Conservation (phyloP, 2,113 vertebrate species). For the Fulmarus glacialis region DNA sequence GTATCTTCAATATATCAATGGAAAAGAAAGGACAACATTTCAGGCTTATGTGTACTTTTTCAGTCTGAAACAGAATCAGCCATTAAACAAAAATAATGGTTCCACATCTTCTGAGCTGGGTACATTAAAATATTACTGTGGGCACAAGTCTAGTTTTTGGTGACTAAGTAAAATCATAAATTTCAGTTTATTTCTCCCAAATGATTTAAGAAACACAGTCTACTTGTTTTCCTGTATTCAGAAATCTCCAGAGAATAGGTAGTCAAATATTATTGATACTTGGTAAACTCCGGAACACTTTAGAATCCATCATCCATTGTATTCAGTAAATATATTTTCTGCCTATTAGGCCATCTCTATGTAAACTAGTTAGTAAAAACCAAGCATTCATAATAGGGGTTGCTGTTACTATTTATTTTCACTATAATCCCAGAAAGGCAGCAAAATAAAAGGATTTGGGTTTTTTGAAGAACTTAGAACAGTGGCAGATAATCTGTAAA, state of each 20-base stretch:
- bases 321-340: not conserved
- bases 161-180: not conserved
- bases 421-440: not conserved
- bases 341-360: not conserved
- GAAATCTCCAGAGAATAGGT: not conserved
- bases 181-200: not conserved
- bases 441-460: not conserved
- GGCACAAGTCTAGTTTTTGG: not conserved
- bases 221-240: not conserved
- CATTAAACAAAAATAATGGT: not conserved
- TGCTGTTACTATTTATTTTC: not conserved
- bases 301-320: not conserved
- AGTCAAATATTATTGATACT: not conserved
- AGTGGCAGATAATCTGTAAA: not conserved
- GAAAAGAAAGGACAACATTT: not conserved
- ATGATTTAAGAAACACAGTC: not conserved
- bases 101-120: not conserved
- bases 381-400: accelerated
- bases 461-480: not conserved
- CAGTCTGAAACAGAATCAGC: not conserved
- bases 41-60: not conserved
- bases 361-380: not conserved
- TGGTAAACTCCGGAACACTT: not conserved
- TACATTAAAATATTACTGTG: not conserved
- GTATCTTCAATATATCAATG: not conserved